Percentiles rank a stretch among this genome's conserved stretches.
Conservation (phyloP, 2,797 vertebrate genomes). For the Gymnoscopelus microlampas region DNA sequence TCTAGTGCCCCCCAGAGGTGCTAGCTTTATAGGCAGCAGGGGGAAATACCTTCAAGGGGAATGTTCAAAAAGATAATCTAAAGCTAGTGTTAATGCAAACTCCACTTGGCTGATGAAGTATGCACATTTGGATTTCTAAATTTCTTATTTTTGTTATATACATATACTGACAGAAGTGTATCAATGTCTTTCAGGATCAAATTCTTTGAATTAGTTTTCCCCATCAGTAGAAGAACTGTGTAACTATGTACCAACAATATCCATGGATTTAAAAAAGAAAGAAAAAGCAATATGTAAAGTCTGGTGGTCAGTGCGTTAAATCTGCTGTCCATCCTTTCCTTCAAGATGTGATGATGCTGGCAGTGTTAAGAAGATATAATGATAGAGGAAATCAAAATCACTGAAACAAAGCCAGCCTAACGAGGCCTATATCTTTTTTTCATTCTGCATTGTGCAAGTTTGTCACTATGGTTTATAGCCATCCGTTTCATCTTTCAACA, state of each 20-base stretch:
- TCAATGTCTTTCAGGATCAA: slow-evolving; percentile 45
- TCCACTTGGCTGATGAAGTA: slow-evolving; percentile 35
- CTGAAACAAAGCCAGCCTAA: slow-evolving; percentile 57
- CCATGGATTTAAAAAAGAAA: neutral
- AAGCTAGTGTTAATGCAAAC: slow-evolving; percentile 45
- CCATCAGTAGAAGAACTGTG: slow-evolving; percentile 55
- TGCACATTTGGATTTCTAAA: slow-evolving; percentile 29
- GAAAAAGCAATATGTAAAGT: slow-evolving; percentile 53
- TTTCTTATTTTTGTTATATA: slow-evolving; percentile 30
- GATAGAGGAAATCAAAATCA: slow-evolving; percentile 68
- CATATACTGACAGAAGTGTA: slow-evolving; percentile 31
- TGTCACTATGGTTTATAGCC: slow-evolving; percentile 71
- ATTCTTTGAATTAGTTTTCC: slow-evolving; percentile 59
- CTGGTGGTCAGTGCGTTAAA: slow-evolving; percentile 58
- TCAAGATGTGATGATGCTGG: slow-evolving; percentile 53
- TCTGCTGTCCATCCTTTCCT: slow-evolving; percentile 60
- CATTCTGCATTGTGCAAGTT: slow-evolving; percentile 52
- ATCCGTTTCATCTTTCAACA: slow-evolving; percentile 75
- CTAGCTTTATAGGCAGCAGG: slow-evolving; percentile 56
- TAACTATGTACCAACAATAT: slow-evolving; percentile 48
- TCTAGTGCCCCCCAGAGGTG: slow-evolving; percentile 76
- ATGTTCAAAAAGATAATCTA: slow-evolving; percentile 57
- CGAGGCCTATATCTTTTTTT: slow-evolving; percentile 29
- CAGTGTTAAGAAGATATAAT: slow-evolving; percentile 61
- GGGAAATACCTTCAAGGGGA: slow-evolving; percentile 53